These are phyloP conservation scores for Epinotia ramella DNA, from an alignment of 2,888 invertebrate genomes.

Conservation along the genomic window DNA sequence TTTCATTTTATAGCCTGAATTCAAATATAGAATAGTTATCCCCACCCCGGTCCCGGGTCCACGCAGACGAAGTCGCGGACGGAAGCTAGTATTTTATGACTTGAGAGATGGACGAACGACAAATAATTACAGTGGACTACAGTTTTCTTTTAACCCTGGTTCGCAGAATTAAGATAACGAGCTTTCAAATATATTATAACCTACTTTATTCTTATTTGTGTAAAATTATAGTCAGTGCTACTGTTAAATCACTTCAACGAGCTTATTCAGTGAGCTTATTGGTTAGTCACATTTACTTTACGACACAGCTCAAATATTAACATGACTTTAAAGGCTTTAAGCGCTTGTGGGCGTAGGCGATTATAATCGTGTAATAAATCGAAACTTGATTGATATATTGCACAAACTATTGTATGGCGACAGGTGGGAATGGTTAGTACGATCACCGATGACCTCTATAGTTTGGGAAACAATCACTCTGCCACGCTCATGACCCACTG, in stretches of 20 bases:
- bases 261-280: conserved; percentile 5
- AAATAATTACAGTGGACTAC: too few relatives aligned
- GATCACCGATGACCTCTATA: conserved; percentile 38
- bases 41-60: too few relatives aligned
- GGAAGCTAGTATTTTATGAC: too few relatives aligned
- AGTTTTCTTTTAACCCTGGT: not conserved
- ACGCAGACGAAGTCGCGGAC: too few relatives aligned
- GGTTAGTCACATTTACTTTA: conserved; percentile 27
- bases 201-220: conserved; percentile 12
- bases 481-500: conserved; percentile 38
- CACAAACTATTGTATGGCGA: conserved; percentile 48
- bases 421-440: conserved; percentile 43
- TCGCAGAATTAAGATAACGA: not conserved
- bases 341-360: conserved; percentile 31
- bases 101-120: too few relatives aligned
- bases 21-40: too few relatives aligned
- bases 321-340: conserved; percentile 30
- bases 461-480: conserved; percentile 34
- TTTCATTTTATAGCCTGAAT: too few relatives aligned
- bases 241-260: conserved; percentile 36
- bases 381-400: conserved; percentile 49
- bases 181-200: not conserved
- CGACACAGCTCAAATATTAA: conserved; percentile 33
- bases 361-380: conserved; percentile 42
- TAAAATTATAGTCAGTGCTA: not conserved